Conservation (phyloP, 2,888 invertebrate species). For the Pheosia tremula region DNA sequence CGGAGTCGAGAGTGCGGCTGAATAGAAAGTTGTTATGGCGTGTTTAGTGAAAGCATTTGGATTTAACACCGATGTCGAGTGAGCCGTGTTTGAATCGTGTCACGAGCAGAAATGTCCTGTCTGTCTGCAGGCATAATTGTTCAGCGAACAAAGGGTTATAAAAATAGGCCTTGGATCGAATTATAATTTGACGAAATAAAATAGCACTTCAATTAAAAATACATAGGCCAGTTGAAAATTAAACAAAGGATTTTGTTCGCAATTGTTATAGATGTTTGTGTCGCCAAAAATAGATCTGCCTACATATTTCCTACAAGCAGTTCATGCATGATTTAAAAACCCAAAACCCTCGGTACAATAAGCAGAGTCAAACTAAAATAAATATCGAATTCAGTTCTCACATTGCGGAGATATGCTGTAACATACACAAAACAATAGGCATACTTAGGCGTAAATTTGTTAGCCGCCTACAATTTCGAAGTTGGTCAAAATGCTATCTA, state of each 20-base stretch:
- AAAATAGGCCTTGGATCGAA: background rate
- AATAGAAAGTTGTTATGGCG: slow-evolving; percentile 38
- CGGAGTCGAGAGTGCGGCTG: slow-evolving; percentile 39
- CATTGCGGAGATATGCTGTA: too few relatives aligned
- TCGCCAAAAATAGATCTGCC: too few relatives aligned
- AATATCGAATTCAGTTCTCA: too few relatives aligned
- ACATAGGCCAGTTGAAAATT: background rate
- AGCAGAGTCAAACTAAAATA: too few relatives aligned
- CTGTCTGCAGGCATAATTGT: background rate
- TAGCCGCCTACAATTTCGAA: too few relatives aligned
- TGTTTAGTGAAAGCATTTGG: slow-evolving; percentile 26
- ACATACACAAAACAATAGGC: too few relatives aligned
- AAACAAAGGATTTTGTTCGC: background rate
- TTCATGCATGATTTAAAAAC: too few relatives aligned
- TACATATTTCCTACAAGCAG: too few relatives aligned
- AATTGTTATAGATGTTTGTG: too few relatives aligned
- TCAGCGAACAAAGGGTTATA: slow-evolving; percentile 2
- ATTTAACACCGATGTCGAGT: slow-evolving; percentile 21
- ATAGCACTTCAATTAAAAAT: background rate
- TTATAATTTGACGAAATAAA: slow-evolving; percentile 1
- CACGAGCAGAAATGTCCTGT: slow-evolving; percentile 3
- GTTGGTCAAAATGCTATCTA: too few relatives aligned
- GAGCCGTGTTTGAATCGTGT: slow-evolving; percentile 10
- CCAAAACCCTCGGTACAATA: too few relatives aligned
- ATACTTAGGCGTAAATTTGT: too few relatives aligned